A percentile compares a stretch with the other conserved stretches of the same genome.
Evolutionary conservation across 35 echinoderm and acorn worm species (phyloP).

Genomic region (Apostichopus parvimensis): DNA sequence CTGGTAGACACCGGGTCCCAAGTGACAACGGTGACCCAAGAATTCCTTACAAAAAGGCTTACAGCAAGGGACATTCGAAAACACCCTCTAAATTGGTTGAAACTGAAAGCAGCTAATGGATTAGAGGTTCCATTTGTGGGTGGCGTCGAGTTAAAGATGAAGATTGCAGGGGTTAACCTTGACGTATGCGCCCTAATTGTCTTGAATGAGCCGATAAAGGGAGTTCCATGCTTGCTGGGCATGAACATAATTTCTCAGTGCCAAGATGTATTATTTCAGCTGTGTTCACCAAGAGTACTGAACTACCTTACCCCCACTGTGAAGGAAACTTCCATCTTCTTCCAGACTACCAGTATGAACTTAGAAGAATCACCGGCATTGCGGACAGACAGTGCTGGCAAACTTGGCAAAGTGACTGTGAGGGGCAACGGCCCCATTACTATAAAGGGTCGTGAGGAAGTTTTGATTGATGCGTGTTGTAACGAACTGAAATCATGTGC

Average conservation of each 20-base stretch:
- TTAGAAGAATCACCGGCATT: neutral
- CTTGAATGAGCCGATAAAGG: too few relatives aligned
- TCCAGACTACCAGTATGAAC: constrained; percentile 1
- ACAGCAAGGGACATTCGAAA: neutral
- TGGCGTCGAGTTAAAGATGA: neutral
- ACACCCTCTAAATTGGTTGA: neutral
- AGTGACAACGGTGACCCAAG: neutral
- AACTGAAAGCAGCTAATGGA: neutral
- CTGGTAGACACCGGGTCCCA: neutral
- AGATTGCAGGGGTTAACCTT: neutral
- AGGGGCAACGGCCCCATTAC: neutral
- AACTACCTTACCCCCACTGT: neutral
- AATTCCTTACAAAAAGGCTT: neutral
- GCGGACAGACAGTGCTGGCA: neutral
- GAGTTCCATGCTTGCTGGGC: too few relatives aligned
- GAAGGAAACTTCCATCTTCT: neutral
- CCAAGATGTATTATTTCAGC: too few relatives aligned
- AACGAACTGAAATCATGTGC: neutral
- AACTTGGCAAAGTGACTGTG: neutral
- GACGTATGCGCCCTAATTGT: neutral
- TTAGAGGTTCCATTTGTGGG: neutral
- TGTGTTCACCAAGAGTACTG: too few relatives aligned
- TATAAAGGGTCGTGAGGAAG: neutral
- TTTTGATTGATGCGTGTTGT: constrained; percentile 21
- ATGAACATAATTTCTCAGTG: too few relatives aligned